Conservation (phyloP, 1,140 invertebrate species). For the Saxidomus purpurata region DNA sequence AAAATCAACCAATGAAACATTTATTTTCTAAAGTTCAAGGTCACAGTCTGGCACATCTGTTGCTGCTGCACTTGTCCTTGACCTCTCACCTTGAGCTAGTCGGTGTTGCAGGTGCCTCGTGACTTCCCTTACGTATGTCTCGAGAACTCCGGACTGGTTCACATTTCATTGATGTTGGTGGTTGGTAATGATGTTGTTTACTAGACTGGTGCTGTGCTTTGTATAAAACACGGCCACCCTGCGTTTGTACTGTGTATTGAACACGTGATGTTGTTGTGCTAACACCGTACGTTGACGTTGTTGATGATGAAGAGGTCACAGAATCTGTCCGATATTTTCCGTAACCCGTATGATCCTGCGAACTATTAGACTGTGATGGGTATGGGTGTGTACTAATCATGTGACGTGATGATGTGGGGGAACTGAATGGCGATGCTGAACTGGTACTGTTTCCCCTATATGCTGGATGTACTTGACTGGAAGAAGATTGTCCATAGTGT, state of each 20-base stretch:
- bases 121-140: conserved; percentile 28
- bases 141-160: conserved; percentile 49
- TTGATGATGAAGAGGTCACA: neutral
- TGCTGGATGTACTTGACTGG: neutral
- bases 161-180: conserved; percentile 63
- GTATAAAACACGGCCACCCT: conserved; percentile 57
- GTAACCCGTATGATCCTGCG: conserved; percentile 9
- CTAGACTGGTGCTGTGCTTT: conserved; percentile 66
- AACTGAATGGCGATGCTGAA: conserved; percentile 42
- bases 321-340: neutral
- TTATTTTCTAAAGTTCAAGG: conserved; percentile 37
- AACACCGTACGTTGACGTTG: conserved; percentile 40
- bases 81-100: conserved; percentile 64
- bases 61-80: conserved; percentile 25
- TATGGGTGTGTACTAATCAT: conserved; percentile 51
- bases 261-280: conserved; percentile 60
- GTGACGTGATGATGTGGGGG: conserved; percentile 60
- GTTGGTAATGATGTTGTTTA: conserved; percentile 64
- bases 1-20: conserved; percentile 40
- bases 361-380: neutral
- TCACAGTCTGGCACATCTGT: conserved; percentile 52
- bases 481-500: conserved; percentile 37
- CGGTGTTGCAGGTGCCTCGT: conserved; percentile 48
- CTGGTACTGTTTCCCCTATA: conserved; percentile 31
- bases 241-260: conserved; percentile 57